Evolutionary conservation across 2,113 vertebrate species (phyloP).

Genomic region (Tylochromis polylepis): DNA sequence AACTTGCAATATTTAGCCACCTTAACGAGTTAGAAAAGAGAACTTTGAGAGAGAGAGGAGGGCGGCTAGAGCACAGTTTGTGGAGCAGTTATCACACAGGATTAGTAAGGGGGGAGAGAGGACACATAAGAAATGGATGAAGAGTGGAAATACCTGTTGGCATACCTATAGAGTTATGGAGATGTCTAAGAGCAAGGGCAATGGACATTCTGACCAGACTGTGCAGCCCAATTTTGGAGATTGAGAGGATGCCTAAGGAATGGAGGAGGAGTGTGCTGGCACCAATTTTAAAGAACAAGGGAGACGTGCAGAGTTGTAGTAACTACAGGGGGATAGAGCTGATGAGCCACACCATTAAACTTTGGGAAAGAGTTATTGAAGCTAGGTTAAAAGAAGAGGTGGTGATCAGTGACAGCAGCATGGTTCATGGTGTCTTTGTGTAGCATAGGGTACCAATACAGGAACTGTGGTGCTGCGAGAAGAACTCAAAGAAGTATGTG

Average conservation of each 20-base stretch:
- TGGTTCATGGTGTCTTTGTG: background rate
- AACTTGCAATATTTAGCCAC: background rate
- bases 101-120: background rate
- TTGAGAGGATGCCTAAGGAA: background rate
- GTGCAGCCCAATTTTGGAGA: background rate
- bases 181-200: background rate
- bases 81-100: background rate
- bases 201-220: background rate
- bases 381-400: background rate
- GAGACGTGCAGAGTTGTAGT: background rate
- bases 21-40: background rate
- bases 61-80: background rate
- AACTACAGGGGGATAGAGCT: background rate
- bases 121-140: background rate
- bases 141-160: background rate
- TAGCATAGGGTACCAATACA: background rate
- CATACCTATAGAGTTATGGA: background rate
- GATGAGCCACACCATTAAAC: background rate
- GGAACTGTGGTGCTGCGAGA: background rate
- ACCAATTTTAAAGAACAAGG: background rate
- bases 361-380: background rate
- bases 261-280: background rate
- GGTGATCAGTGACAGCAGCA: background rate
- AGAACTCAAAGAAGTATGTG: background rate
- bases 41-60: background rate